Evolutionary conservation across 2,113 vertebrate genomes (phyloP), one percentile per base, ranked within the genome.

Genomic region (Psilopsiagon aymara): DNA sequence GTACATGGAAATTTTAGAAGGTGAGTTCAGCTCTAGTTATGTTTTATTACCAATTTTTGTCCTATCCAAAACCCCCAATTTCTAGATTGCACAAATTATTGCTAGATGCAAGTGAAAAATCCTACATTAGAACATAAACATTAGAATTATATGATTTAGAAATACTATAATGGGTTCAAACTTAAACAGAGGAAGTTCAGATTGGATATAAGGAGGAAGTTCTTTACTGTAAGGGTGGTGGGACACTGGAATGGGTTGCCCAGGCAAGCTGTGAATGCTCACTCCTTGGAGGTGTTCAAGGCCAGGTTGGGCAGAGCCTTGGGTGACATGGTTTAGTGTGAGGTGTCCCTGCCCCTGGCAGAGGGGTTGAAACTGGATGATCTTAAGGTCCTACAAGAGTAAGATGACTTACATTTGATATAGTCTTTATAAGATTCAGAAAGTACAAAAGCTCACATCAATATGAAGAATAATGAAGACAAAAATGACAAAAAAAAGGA

Each of bases 11-110:
- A 35, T 33, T 92, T 55, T 43, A 63, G 57, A 73, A 21, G 0
- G 3, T 24, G 47, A 18, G 6, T 52, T 39, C 37, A 71, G 13
- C 31, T 88, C 14, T 31, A 51, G 2, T 41, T 76, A 21, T 9
- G 24, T 44, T 55, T 64, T 47, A 9, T 68, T n/a, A 11, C 2
- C 0, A 13, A 7, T 27, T 74, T 59, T 86, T 69, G 5, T 44
- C 10, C 15, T 23, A 9, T 5, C 1, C 4, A 59, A 39, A 51
- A 1, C 2, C 2, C 6, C 1, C 47, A 25, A 66, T 60, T 86
- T 83, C 41, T 52, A 66, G 20, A 11, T 20, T 69, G 17, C 16
- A 17, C 3, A 60, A 69, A 46, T 20, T 6, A 8, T 10, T 82
- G 2, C 3, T 53, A 33, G 13, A 64, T n/a, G 27, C 14, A 44